Base-by-base conservation (phyloP, 2,888 invertebrate genomes). In the Enchytraeus crypticus region DNA sequence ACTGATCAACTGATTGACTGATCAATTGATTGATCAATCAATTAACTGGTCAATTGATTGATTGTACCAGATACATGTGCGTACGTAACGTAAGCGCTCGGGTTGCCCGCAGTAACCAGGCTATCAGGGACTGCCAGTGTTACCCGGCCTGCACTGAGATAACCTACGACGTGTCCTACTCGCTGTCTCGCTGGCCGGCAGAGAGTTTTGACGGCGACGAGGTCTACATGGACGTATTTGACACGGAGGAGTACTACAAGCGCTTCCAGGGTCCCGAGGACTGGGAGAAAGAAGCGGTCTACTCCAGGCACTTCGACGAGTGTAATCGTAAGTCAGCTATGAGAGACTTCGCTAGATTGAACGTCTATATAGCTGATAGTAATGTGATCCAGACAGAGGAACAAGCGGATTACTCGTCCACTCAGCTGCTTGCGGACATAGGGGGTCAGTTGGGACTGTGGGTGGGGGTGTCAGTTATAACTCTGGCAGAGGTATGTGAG, bases 401-500 rank as follows among this genome's bases (percentile, higher is more conserved):
- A 30, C 23, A 55, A 11, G 63, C 53, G 27, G 66, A 66, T 21
- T 66, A 66, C 57, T 46, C 57, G 21, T 51, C 46, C 11, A 59
- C 54, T 2, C 65, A 65, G 57, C 51, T 65, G 53, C 49, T 67
- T 2, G 61, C 63, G 3, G 67, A 67, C 53, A 60, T 67, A 18
- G 67, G 65, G 26, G 67, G 67, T 2, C 67, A 67, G 62, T 53
- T 67, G 23, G 67, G 67, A 21, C 55, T 66, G 34, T 67, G 67
- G 67, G 62, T 67, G 23, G 67, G 67, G 26, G 66, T 67, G 29
- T 64, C 62, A 0, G 62, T 67, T 51, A 67, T 67, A 43, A 66
- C 65, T 18, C 38, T 66, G 5, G 65, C 64, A 0, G 66, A 66
- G 57, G 59, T 66, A 1, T 3, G 65, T 1, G 62, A 64, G 58